Evolutionary conservation across 2,888 invertebrate genomes (phyloP).

Genomic region (Callyntrura guangdongensis): DNA sequence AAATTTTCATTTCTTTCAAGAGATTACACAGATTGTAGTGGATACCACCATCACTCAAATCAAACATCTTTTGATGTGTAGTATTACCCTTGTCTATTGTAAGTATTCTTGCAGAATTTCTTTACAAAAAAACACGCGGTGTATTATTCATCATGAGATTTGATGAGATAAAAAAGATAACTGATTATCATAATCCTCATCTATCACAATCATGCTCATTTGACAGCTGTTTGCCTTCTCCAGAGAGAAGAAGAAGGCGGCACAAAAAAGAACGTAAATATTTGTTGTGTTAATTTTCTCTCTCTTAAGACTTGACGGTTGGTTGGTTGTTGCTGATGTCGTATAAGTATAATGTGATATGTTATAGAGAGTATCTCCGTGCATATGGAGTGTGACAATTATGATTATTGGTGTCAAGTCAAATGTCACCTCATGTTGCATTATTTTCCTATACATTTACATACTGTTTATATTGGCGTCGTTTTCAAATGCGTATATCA

Average conservation of each 20-base stretch:
- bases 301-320: conserved; percentile 1
- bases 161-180: not conserved
- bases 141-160: not conserved
- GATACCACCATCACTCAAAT: no score
- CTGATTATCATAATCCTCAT: conserved; percentile 51
- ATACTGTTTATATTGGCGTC: not conserved
- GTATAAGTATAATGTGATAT: not conserved
- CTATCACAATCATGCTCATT: conserved; percentile 1
- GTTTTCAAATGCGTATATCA: no score
- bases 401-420: not conserved
- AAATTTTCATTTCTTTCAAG: no score
- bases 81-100: no score
- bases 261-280: conserved; percentile 8
- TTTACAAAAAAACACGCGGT: not conserved
- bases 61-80: not conserved
- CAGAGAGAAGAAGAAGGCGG: not conserved
- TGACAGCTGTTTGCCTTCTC: conserved; percentile 55
- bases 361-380: not conserved
- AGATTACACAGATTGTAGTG: no score
- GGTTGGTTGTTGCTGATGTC: not conserved
- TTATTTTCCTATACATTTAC: not conserved
- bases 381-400: no score
- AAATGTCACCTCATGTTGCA: not conserved
- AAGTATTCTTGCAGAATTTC: not conserved
- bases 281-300: conserved; percentile 1